phyloP scores from a whole-genome alignment of 37 sponge, comb jelly and placozoan genomes.

The Haliclona indistincta region DNA sequence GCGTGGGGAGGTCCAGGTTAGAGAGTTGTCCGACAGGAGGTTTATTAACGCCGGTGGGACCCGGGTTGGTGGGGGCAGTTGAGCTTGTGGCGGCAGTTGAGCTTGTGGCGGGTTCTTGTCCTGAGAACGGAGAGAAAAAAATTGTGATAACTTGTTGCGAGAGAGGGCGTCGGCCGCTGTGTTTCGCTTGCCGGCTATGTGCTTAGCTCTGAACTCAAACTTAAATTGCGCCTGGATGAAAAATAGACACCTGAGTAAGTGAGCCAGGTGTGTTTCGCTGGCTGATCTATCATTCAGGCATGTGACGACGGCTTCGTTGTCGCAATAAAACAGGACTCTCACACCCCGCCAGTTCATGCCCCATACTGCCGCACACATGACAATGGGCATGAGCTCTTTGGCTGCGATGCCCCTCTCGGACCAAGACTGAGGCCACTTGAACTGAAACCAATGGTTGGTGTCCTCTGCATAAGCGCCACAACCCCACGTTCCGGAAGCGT shows the following conservation, averaged over 20 bases:
- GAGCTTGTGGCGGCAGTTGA: too few relatives aligned
- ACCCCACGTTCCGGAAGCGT: too few relatives aligned
- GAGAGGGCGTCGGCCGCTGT: too few relatives aligned
- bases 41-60: neutral
- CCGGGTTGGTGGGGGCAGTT: neutral
- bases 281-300: conserved; percentile 4
- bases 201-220: neutral
- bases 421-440: neutral
- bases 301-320: conserved; percentile 23
- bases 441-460: too few relatives aligned
- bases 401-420: conserved; percentile 1
- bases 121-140: conserved; percentile 6
- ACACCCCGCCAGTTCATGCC: conserved; percentile 1
- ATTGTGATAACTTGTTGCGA: neutral
- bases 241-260: too few relatives aligned
- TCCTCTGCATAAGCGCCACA: too few relatives aligned
- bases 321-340: neutral
- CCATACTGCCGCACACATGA: conserved; percentile 10
- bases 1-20: too few relatives aligned
- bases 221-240: conserved; percentile 12
- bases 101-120: neutral
- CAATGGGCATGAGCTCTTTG: conserved; percentile 36
- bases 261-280: too few relatives aligned
- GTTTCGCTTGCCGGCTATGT: conserved; percentile 20
- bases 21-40: too few relatives aligned